These are phyloP conservation scores for Ctenopoma multispine DNA, from an alignment of 2,797 vertebrate species.

Conservation along the genomic window DNA sequence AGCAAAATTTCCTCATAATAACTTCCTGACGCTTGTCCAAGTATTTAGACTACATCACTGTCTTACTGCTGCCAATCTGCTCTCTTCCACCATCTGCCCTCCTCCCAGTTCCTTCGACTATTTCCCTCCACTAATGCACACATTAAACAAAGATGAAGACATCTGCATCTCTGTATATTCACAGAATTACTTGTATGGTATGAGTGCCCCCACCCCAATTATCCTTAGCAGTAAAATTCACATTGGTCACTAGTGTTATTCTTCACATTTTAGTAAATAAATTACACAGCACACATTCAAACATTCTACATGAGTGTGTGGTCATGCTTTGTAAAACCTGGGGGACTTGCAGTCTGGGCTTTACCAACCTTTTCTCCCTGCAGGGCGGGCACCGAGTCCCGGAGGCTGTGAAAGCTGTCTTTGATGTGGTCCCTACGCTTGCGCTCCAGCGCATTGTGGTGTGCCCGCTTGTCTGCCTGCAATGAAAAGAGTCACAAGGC, in stretches of 20 bases:
- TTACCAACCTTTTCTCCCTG: conserved; percentile 98
- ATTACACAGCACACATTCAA: conserved; percentile 12
- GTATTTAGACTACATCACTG: conserved; percentile 54
- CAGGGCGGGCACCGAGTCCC: conserved; percentile 97
- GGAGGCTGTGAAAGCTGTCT: conserved; percentile 99
- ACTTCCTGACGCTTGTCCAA: conserved; percentile 73
- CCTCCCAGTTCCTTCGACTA: conserved; percentile 16
- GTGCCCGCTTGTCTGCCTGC: conserved; percentile 99
- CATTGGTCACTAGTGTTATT: background rate
- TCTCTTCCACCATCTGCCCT: conserved; percentile 50
- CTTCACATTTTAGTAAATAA: conserved; percentile 24
- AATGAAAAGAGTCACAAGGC: conserved; percentile 78
- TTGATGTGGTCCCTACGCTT: conserved; percentile 99
- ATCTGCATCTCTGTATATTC: conserved; percentile 20
- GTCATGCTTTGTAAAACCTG: conserved; percentile 27
- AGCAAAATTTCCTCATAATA: conserved; percentile 71
- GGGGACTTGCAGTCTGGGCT: conserved; percentile 58
- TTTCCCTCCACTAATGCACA: conserved; percentile 23
- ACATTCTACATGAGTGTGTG: conserved; percentile 31
- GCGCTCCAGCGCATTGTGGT: conserved; percentile 99
- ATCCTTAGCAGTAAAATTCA: background rate
- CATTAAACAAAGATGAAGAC: background rate
- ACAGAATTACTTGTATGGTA: background rate
- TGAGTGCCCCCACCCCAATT: background rate
- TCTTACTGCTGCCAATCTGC: conserved; percentile 52